Base-by-base conservation (phyloP, 2,888 invertebrate genomes). In the Agriotes lineatus region DNA sequence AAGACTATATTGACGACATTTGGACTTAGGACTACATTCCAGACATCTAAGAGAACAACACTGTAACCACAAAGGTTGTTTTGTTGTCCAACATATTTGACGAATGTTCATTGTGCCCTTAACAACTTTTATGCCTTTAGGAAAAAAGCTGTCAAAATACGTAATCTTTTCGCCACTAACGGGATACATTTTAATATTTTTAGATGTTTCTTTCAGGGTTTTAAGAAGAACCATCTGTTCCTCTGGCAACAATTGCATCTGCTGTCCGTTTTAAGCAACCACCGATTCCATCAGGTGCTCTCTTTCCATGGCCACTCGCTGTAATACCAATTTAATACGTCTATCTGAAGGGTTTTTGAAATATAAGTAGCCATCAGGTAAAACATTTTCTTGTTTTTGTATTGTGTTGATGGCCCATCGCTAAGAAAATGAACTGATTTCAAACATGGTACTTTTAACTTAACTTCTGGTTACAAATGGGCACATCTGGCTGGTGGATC, bases 401-500 rank as follows among this genome's bases (percentile, higher is more conserved):
- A 54, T 14, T 54, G 35, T 1, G 35, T 54, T 9, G 22, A 3
- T 18, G 54, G 18, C n/a, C 54, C 54, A 18, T 35, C 54, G 3
- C 33, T 54, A 0, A 54, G 9, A 14, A 54, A 54, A 18, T 54
- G 54, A 1, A 14, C 12, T 50, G 22, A 45, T 48, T 50, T 35
- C 14, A 18, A 20, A 10, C 69, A 59, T 12, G 77, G 66, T n/a
- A 72, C 44, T 10, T 64, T 45, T 48, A 58, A 25, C 58, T 72
- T 61, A 0, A 79, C 69, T 19, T 78, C 70, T 69, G 81, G 82
- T 54, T 73, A 60, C 33, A 84, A 67, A 70, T 83, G 82, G 37
- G 78, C 80, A 81, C 83, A 83, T 48, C 84, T 80, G 10, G 81
- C 81, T 54, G 75, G 72, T 22, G 82, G 79, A 54, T 77, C 76